Base-by-base conservation (phyloP, 2,888 invertebrate genomes). In the Steromphala cineraria region DNA sequence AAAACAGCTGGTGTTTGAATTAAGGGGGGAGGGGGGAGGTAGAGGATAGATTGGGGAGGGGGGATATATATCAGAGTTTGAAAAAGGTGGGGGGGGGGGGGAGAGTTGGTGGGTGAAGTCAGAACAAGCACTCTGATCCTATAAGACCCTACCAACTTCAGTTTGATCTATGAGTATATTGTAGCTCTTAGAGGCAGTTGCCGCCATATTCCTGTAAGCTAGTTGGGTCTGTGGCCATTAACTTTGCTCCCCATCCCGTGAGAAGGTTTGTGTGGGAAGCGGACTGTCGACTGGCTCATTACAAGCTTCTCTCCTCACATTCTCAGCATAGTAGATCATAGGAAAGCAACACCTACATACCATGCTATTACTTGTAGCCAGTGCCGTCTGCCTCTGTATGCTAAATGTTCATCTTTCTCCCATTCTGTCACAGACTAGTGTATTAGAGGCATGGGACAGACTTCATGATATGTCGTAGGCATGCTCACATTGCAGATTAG, bases 281-380 rank as follows among this genome's bases (percentile, higher is more conserved):
- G 40, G 71, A 17, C 71, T 71, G 71, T 71, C 40, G 71, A 40
- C 71, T 40, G 71, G 15, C 71, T 71, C 71, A n/a, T 71, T 71
- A 71, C 71, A 31, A 17, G 36, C 71, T 17, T 28, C 40, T n/a
- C 36, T 40, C 71, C 31, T 71, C 71, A n/a, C 71, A 71, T 71
- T 71, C 71, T 40, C 71, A 36, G 71, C 71, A 71, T 71, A 71
- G 71, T 71, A 71, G 71, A 40, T 71, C 31, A 36, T 71, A 71
- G 71, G 71, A 71, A 71, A 36, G 36, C 71, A 40, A 36, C 71
- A 71, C 71, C 36, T 71, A 40, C 71, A 71, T 71, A 71, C 40
- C 71, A 17, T 71, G 71, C 71, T 40, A 71, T 40, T 71, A 71
- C 40, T 62, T 19, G 28, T 62, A 62, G 62, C 28, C 62, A 24